Conservation (phyloP, 2,888 invertebrate species). For the Sminthurinus aureus region DNA sequence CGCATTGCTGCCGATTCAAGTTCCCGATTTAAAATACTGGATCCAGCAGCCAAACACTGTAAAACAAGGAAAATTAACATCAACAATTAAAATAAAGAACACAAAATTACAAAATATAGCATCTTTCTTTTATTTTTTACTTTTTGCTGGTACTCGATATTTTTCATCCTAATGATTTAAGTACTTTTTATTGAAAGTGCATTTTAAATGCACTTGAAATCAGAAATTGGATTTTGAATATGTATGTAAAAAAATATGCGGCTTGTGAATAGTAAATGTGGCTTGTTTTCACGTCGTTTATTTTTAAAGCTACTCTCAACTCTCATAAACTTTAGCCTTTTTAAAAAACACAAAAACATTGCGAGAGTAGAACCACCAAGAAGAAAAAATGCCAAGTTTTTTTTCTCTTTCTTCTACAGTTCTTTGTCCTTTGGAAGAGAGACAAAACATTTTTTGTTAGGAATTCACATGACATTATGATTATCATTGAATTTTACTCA, state of each 20-base stretch:
- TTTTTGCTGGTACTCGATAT: background rate
- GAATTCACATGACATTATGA: too few species aligned
- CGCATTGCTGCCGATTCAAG: conserved; percentile 95
- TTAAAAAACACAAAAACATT: background rate
- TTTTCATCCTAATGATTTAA: too few species aligned
- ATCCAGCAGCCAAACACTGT: conserved; percentile 95
- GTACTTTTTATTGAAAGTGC: too few species aligned
- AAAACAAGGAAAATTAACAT: background rate
- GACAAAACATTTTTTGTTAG: background rate
- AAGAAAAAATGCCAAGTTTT: conserved; percentile 2
- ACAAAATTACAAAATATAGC: too few species aligned
- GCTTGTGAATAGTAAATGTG: too few species aligned
- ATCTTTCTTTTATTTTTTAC: background rate
- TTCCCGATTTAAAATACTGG: conserved; percentile 97
- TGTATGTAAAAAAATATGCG: too few species aligned
- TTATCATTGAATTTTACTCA: too few species aligned
- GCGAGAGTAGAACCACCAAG: background rate
- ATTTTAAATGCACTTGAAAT: too few species aligned
- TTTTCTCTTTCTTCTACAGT: background rate
- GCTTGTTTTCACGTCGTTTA: too few species aligned
- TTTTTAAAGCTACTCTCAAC: too few species aligned
- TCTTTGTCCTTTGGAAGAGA: background rate
- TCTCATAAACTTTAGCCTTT: too few species aligned
- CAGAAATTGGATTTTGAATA: too few species aligned
- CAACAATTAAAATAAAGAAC: background rate